Evolutionary conservation across 1,140 invertebrate genomes (phyloP).

Genomic region (Scaptomyza graminum): DNA sequence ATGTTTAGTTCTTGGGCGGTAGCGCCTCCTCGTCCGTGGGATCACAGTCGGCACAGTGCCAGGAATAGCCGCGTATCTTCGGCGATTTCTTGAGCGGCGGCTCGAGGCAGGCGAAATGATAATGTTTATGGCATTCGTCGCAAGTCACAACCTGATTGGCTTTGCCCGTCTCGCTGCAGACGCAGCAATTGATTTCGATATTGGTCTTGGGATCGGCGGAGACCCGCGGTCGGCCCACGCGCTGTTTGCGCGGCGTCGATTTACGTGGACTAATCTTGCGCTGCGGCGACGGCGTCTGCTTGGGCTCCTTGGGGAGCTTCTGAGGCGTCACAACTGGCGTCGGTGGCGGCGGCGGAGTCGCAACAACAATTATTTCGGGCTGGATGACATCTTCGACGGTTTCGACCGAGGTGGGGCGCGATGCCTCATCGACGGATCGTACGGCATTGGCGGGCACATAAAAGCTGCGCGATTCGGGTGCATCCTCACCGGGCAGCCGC

Average conservation of each 20-base stretch:
- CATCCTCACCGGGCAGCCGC: slow-evolving; percentile 88
- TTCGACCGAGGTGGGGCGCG: slow-evolving; percentile 80
- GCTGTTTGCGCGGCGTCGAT: slow-evolving; percentile 62
- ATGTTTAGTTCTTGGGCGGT: slow-evolving; percentile 45
- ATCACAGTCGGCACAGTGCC: slow-evolving; percentile 98
- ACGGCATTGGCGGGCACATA: slow-evolving; percentile 83
- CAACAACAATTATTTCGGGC: slow-evolving; percentile 27
- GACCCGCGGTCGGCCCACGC: slow-evolving; percentile 54
- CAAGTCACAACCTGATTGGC: slow-evolving; percentile 87
- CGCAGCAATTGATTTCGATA: slow-evolving; percentile 67
- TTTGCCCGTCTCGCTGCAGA: slow-evolving; percentile 69
- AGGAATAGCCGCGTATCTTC: slow-evolving; percentile 95
- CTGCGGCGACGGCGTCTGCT: slow-evolving; percentile 35
- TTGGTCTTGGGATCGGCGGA: slow-evolving; percentile 52
- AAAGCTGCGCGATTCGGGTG: slow-evolving; percentile 78
- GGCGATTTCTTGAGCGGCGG: slow-evolving; percentile 97
- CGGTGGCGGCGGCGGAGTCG: slow-evolving; percentile 1
- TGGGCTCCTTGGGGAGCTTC: slow-evolving; percentile 39
- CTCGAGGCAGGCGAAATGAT: slow-evolving; percentile 96
- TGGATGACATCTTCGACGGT: slow-evolving; percentile 73
- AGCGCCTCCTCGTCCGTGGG: slow-evolving; percentile 87
- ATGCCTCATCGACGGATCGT: slow-evolving; percentile 76
- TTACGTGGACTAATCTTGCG: slow-evolving; percentile 69
- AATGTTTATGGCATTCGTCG: slow-evolving; percentile 95
- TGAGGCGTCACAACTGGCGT: not conserved